Conservation (phyloP, 2,797 vertebrate species). For the Aldrovandia affinis region DNA sequence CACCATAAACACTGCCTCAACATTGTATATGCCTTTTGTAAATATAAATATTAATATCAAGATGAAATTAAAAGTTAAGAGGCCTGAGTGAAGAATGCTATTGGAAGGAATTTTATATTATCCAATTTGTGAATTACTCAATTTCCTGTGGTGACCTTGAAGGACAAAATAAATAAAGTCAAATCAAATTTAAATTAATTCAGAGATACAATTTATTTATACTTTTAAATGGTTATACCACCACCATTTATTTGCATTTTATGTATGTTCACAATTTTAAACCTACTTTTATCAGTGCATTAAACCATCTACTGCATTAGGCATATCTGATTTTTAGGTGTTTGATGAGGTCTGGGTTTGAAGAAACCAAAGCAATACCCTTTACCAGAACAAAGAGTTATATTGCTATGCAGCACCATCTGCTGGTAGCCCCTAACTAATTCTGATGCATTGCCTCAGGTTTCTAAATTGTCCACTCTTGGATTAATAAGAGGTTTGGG, state of each 20-base stretch:
- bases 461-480: background rate
- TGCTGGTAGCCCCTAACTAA: constrained; percentile 35
- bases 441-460: background rate
- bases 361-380: constrained; percentile 47
- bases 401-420: constrained; percentile 45
- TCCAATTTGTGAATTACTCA: constrained; percentile 10
- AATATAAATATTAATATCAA: constrained; percentile 70
- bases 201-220: constrained; percentile 29
- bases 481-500: background rate
- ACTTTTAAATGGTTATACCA: constrained; percentile 23
- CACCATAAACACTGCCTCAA: constrained; percentile 88
- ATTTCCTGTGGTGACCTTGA: constrained; percentile 30
- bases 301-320: constrained; percentile 35
- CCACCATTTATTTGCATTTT: constrained; percentile 31
- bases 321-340: constrained; percentile 29
- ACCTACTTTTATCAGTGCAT: constrained; percentile 18
- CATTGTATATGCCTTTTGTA: constrained; percentile 87
- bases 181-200: constrained; percentile 22
- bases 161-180: constrained; percentile 22
- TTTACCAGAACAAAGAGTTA: constrained; percentile 9
- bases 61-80: constrained; percentile 35
- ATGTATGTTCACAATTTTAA: constrained; percentile 36
- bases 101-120: constrained; percentile 61
- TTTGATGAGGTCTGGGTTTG: constrained; percentile 36
- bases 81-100: constrained; percentile 73